A percentile compares a stretch with the other conserved stretches of the same genome.
phyloP scores from a whole-genome alignment of 2,888 invertebrate species.

The Oscheius sp. region DNA sequence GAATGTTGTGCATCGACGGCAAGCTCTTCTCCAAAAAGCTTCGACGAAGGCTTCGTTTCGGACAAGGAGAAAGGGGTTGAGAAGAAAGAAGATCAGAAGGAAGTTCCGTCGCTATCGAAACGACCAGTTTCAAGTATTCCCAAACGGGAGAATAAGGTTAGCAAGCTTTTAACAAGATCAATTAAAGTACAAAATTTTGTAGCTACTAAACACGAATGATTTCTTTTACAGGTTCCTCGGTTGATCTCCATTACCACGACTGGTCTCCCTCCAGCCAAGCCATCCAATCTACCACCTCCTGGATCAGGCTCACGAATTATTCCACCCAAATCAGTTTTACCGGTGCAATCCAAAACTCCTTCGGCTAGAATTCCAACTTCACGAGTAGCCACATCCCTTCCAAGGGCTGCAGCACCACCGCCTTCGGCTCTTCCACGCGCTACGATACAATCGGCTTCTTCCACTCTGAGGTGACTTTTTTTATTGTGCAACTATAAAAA shows the following conservation, averaged over 20 bases:
- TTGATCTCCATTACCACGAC: conserved; percentile 30
- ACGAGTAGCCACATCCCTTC: too few species aligned
- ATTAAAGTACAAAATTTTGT: neutral
- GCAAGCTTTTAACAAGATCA: neutral
- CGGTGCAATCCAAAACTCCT: neutral
- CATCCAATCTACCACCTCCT: neutral
- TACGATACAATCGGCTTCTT: neutral
- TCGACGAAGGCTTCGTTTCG: conserved; percentile 39
- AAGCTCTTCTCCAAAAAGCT: conserved; percentile 35
- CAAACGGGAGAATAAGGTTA: neutral
- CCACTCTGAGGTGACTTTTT: neutral
- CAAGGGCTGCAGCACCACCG: too few species aligned
- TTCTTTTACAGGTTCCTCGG: conserved; percentile 20
- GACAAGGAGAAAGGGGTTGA: conserved; percentile 35
- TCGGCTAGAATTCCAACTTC: too few species aligned
- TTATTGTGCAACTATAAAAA: neutral
- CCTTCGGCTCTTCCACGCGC: neutral
- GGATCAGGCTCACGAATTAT: conserved; percentile 8
- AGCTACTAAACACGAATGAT: neutral
- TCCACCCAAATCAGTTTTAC: neutral
- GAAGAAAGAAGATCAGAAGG: neutral
- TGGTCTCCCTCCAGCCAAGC: neutral
- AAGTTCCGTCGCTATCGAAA: neutral
- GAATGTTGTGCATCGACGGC: conserved; percentile 36
- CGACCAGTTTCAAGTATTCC: neutral